Percentiles rank a stretch among this genome's conserved stretches.
Conservation (phyloP, 2,888 invertebrate species). For the Leucophenga montana region DNA sequence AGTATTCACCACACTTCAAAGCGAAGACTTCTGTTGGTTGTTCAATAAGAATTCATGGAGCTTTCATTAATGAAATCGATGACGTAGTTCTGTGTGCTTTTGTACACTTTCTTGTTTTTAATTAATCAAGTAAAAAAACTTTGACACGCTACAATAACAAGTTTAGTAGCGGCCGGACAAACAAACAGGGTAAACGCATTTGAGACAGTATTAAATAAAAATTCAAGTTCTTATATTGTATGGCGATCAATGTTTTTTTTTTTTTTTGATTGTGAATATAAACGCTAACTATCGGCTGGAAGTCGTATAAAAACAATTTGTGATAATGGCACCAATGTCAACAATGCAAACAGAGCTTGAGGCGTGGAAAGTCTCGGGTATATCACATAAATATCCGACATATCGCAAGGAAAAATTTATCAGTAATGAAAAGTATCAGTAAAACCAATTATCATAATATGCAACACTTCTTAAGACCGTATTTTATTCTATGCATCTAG, state of each 20-base stretch:
- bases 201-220: background rate
- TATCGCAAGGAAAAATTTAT: constrained; percentile 57
- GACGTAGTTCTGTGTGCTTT: background rate
- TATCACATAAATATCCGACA: constrained; percentile 67
- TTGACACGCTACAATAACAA: background rate
- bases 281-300: constrained; percentile 1
- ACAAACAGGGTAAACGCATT: background rate
- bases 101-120: background rate
- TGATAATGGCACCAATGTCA: constrained; percentile 50
- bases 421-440: constrained; percentile 59
- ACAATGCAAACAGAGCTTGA: constrained; percentile 32
- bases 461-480: background rate
- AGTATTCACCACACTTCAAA: background rate
- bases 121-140: constrained; percentile 2
- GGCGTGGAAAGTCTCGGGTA: constrained; percentile 62
- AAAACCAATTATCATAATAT: constrained; percentile 15
- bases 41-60: background rate
- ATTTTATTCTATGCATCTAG: constrained; percentile 42
- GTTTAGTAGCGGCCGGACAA: background rate
- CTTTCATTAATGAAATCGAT: constrained; percentile 5
- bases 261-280: background rate
- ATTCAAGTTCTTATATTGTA: background rate
- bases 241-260: background rate
- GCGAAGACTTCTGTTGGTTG: background rate
- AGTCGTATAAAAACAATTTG: constrained; percentile 13